These are phyloP conservation scores for Fringilla coelebs DNA, from an alignment of 2,797 vertebrate species.

Conservation along the genomic window DNA sequence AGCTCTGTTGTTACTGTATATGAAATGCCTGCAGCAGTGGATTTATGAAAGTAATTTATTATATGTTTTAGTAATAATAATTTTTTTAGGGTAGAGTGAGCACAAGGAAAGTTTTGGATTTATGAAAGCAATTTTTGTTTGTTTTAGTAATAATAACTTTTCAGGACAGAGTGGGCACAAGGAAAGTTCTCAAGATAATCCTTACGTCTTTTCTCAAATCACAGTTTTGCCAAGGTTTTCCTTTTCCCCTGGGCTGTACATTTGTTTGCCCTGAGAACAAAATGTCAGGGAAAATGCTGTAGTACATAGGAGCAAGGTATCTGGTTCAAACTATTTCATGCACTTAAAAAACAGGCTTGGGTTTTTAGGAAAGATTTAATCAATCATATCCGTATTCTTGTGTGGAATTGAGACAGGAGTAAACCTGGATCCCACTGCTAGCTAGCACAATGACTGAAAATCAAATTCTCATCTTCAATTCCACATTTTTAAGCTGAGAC, in stretches of 20 bases:
- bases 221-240: neutral
- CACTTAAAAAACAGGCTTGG: neutral
- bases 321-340: neutral
- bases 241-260: neutral
- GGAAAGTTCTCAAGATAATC: neutral
- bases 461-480: neutral
- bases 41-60: neutral
- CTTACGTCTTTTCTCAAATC: neutral
- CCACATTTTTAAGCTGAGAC: neutral
- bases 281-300: neutral
- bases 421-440: neutral
- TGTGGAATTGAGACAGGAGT: neutral
- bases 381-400: neutral
- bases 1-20: neutral
- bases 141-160: neutral
- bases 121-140: neutral
- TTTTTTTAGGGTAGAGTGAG: neutral
- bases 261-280: neutral
- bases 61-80: neutral
- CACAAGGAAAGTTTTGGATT: neutral
- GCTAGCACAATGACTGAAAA: neutral
- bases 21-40: neutral
- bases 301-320: neutral
- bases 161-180: neutral
- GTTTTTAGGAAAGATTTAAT: conserved; percentile 5